Percentiles rank a stretch among this genome's conserved stretches.
Conservation (phyloP, 2,113 vertebrate species). For the Carassius gibelio region DNA sequence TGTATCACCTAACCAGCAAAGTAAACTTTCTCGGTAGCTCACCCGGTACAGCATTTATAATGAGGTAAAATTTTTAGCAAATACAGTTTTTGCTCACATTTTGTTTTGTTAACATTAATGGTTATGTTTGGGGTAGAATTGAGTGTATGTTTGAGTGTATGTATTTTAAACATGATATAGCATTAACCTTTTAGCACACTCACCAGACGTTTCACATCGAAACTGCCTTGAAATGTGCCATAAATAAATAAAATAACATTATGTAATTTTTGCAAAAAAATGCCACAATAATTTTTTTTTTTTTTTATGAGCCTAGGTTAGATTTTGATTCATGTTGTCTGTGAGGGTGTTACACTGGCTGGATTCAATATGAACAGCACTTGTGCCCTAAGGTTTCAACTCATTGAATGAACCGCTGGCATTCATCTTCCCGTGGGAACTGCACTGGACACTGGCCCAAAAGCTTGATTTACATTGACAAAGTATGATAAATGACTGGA, state of each 20-base stretch:
- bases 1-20: not conserved
- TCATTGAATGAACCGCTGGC: constrained; percentile 27
- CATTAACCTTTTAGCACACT: not conserved
- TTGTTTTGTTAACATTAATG: not conserved
- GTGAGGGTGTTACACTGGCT: not conserved
- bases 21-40: not conserved
- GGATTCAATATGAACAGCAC: not conserved
- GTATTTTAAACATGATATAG: not conserved
- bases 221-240: not conserved
- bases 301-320: not conserved
- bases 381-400: constrained; percentile 15
- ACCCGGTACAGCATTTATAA: not conserved
- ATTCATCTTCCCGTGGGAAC: constrained; percentile 2
- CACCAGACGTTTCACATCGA: not conserved
- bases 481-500: constrained; percentile 41
- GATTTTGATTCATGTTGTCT: constrained; percentile 15
- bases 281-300: not conserved
- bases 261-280: not conserved
- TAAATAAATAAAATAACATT: not conserved
- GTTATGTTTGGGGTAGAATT: not conserved
- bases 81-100: not conserved
- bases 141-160: not conserved
- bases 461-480: constrained; percentile 44
- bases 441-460: constrained; percentile 34
- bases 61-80: not conserved